A percentile compares a stretch with the other conserved stretches of the same genome.
phyloP scores from a whole-genome alignment of 2,888 invertebrate species.

The Sarcophaga rosellei region DNA sequence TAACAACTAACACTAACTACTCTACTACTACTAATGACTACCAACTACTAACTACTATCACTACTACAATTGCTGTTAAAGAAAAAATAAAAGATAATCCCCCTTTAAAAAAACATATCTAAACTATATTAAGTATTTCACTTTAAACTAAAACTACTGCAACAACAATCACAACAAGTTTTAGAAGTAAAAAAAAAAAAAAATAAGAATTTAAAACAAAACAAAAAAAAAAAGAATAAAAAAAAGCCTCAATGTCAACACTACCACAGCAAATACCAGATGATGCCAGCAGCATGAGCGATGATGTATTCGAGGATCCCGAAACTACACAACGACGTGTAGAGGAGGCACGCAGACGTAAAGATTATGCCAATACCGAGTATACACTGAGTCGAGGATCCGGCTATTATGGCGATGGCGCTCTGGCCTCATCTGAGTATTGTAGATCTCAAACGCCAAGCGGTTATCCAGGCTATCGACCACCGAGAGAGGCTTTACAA shows the following conservation, averaged over 20 bases:
- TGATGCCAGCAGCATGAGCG: conserved; percentile 88
- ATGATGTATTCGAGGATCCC: conserved; percentile 90
- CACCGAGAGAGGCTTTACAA: conserved; percentile 86
- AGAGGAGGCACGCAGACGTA: conserved; percentile 76
- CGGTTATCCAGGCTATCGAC: conserved; percentile 90
- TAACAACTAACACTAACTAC: neutral
- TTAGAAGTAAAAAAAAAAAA: conserved; percentile 14
- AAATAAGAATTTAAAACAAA: conserved; percentile 22
- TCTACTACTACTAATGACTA: neutral
- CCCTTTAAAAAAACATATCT: conserved; percentile 40
- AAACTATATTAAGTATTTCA: conserved; percentile 10
- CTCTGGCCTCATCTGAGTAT: conserved; percentile 57
- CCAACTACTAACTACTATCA: neutral
- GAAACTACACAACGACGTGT: conserved; percentile 81
- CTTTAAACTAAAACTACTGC: conserved; percentile 13
- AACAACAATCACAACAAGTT: conserved; percentile 22
- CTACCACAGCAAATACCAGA: conserved; percentile 82
- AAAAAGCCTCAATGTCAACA: conserved; percentile 79
- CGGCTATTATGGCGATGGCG: conserved; percentile 74
- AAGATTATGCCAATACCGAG: conserved; percentile 69
- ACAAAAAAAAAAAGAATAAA: neutral
- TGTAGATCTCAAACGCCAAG: conserved; percentile 79
- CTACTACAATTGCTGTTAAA: no score
- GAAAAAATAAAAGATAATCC: neutral
- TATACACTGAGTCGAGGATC: conserved; percentile 63